phyloP scores from a whole-genome alignment of 1,140 invertebrate species.

The Babylonia areolata region DNA sequence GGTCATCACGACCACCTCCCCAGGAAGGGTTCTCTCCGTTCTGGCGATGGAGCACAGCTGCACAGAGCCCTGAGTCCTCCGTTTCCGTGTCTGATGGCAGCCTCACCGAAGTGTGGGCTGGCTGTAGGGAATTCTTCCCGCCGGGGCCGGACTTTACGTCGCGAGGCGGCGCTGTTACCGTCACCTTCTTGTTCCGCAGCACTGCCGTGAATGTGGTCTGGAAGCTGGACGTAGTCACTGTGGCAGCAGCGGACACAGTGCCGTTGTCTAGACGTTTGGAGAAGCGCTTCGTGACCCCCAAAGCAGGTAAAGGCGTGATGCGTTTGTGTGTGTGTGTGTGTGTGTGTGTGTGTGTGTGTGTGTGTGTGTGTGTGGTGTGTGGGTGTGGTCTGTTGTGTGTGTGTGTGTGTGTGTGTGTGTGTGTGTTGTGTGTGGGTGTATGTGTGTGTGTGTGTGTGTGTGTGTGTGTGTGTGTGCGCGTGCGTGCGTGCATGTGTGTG shows the following conservation, averaged over 20 bases:
- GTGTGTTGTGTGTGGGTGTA: no score
- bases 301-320: not conserved
- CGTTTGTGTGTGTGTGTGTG: no score
- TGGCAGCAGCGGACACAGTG: not conserved
- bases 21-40: not conserved
- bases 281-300: not conserved
- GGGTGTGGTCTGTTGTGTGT: no score
- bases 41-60: not conserved
- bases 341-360: no score
- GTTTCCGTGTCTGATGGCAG: not conserved
- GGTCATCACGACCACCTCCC: not conserved
- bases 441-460: no score
- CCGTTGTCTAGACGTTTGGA: not conserved
- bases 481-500: no score
- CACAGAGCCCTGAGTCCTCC: not conserved
- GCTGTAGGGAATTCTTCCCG: not conserved
- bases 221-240: not conserved
- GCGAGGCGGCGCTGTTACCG: not conserved
- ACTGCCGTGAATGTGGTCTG: not conserved
- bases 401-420: no score
- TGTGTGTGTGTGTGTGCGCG: no score
- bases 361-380: no score
- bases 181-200: not conserved
- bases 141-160: not conserved
- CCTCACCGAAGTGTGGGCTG: not conserved